Evolutionary conservation across 1,140 invertebrate genomes (phyloP).

Genomic region (Achroia grisella): DNA sequence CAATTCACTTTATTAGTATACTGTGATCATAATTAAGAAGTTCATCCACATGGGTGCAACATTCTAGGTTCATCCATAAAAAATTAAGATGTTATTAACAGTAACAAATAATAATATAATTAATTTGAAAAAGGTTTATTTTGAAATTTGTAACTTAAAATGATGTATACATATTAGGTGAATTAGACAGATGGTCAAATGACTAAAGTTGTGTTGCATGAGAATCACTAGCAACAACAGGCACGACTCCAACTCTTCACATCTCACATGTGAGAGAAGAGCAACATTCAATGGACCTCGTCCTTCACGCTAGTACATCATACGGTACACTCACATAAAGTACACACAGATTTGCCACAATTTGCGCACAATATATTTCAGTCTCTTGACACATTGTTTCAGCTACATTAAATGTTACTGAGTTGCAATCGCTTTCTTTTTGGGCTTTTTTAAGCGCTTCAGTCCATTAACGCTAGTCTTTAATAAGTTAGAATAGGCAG

Average conservation of each 20-base stretch:
- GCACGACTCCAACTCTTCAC: conserved; percentile 61
- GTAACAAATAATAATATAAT: neutral
- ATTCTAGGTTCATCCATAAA: no score
- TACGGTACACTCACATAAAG: conserved; percentile 16
- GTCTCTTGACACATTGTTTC: conserved; percentile 44
- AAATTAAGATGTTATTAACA: no score
- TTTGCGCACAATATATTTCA: conserved; percentile 32
- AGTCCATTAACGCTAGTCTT: conserved; percentile 91
- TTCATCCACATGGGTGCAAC: no score
- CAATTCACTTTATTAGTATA: no score
- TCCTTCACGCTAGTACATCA: conserved; percentile 28
- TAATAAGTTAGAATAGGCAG: conserved; percentile 87
- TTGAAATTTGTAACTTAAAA: conserved; percentile 34
- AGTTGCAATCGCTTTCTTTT: conserved; percentile 74
- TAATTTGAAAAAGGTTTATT: conserved; percentile 18
- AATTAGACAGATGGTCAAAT: conserved; percentile 47
- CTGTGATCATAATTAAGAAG: no score
- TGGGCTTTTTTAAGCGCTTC: conserved; percentile 88
- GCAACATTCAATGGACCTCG: conserved; percentile 63
- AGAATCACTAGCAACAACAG: conserved; percentile 38
- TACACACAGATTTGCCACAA: conserved; percentile 14
- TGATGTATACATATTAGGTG: conserved; percentile 31
- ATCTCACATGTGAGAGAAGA: conserved; percentile 54
- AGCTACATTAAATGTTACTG: conserved; percentile 31
- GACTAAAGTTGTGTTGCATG: conserved; percentile 30